Base-by-base conservation (phyloP, 2,888 invertebrate species). In the Nasonia oneida region DNA sequence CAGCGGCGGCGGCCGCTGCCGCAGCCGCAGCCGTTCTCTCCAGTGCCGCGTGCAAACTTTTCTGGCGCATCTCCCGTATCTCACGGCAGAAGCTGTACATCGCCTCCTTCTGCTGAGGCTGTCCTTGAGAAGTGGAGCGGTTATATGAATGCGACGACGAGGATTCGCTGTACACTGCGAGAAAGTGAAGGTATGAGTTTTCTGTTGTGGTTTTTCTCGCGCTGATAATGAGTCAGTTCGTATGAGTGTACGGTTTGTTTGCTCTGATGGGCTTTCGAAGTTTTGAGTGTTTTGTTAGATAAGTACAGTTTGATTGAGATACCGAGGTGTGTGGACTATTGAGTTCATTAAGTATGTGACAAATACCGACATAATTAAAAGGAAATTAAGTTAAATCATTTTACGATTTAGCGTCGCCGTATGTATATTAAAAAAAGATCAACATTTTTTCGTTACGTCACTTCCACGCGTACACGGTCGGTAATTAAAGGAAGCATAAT, bases 21-120 rank as follows among this genome's bases (percentile, higher is more conserved):
- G 61, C 81, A 5, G 29, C 73, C 14, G 50, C 23, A 6, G 70
- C 37, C 2, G 70, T 50, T 37, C 79, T 42, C 33, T 86, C 86
- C 18, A 86, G 42, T 2, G 80, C 86, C 15, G 85, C 87, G 79
- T 87, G 83, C 6, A 87, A 47, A 50, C 76, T 84, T 53, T 87
- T 87, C 18, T 87, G 86, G 0, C 82, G 76, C 2, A 87, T 87
- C 50, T 86, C 87, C 5, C 86, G 76, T n/a, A 87, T 87, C 76
- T 87, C 87, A 0, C 81, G 61, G 53, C 84, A 87, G 39, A 87
- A 87, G 71, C 78, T 85, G 83, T 83, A 82, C 85, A 87, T 85
- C 33, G 83, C 81, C 14, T 87, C 87, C 53, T 81, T 87, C 14
- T 61, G 39, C 33, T 33, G 39, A 3, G 14, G 50, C 18, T 67